Evolutionary conservation across 2,113 vertebrate species (phyloP).

Genomic region (Istiophorus platypterus): DNA sequence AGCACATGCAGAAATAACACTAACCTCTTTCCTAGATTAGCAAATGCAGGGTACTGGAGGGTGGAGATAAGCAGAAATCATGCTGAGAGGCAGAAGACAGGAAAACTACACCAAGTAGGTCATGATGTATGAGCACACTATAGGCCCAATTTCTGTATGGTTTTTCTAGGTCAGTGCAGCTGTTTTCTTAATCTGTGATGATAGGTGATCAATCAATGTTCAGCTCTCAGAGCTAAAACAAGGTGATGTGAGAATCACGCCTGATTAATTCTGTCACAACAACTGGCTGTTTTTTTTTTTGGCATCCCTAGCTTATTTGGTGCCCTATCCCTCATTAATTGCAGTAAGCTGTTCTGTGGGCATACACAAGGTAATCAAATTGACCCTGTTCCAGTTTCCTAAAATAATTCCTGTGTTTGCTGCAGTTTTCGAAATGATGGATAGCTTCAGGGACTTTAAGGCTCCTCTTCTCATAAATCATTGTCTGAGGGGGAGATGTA

Average conservation of each 20-base stretch:
- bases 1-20: constrained; percentile 69
- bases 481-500: constrained; percentile 78
- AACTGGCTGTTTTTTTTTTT: constrained; percentile 43
- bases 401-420: constrained; percentile 87
- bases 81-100: constrained; percentile 68
- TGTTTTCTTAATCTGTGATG: constrained; percentile 64
- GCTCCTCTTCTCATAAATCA: constrained; percentile 87
- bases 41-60: constrained; percentile 60
- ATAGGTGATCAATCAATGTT: constrained; percentile 75
- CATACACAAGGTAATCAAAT: constrained; percentile 80
- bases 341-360: constrained; percentile 73
- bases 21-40: constrained; percentile 70
- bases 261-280: constrained; percentile 49
- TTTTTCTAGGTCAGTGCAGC: constrained; percentile 82
- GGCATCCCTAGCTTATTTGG: constrained; percentile 78
- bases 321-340: constrained; percentile 75
- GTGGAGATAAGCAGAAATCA: constrained; percentile 68
- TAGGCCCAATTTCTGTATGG: constrained; percentile 68
- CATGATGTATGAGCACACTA: constrained; percentile 74
- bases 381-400: constrained; percentile 85
- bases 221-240: constrained; percentile 54
- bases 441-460: constrained; percentile 84
- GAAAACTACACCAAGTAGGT: constrained; percentile 84
- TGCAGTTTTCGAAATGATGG: constrained; percentile 85
- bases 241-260: constrained; percentile 35